phyloP scores from a whole-genome alignment of 1,140 invertebrate species.

The Nasonia longicornis region DNA sequence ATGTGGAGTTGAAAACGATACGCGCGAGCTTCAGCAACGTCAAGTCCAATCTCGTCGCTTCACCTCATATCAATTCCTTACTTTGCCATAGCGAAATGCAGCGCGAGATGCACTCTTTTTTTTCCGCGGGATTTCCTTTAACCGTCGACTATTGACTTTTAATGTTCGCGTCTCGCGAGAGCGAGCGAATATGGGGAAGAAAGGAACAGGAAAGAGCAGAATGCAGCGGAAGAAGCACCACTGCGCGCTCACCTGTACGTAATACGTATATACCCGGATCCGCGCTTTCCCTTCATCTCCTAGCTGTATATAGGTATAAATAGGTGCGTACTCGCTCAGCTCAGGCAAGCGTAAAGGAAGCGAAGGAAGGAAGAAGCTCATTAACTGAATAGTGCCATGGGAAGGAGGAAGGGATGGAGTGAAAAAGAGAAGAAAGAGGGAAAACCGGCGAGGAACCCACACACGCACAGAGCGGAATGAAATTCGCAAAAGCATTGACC shows the following conservation, averaged over 20 bases:
- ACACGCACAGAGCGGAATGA: conserved; percentile 33
- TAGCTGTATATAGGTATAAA: background rate
- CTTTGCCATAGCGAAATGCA: background rate
- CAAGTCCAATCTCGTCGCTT: background rate
- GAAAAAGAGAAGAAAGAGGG: background rate
- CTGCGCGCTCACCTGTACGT: background rate
- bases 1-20: background rate
- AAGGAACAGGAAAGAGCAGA: background rate
- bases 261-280: background rate
- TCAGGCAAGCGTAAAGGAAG: conserved; percentile 44
- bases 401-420: background rate
- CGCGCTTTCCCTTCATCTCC: background rate
- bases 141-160: conserved; percentile 56
- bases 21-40: background rate
- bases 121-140: conserved; percentile 50
- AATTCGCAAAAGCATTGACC: conserved; percentile 43
- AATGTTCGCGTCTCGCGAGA: conserved; percentile 49
- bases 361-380: conserved; percentile 30
- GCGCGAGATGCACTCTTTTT: background rate
- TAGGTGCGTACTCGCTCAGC: background rate
- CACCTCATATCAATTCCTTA: too few relatives aligned
- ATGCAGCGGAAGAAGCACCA: too few relatives aligned
- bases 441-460: conserved; percentile 4
- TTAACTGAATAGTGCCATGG: conserved; percentile 23
- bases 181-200: background rate